Percentiles rank a stretch among this genome's conserved stretches.
These are phyloP conservation scores for Erethizon dorsatum DNA, from an alignment of 2,797 vertebrate genomes.

Conservation along the genomic window DNA sequence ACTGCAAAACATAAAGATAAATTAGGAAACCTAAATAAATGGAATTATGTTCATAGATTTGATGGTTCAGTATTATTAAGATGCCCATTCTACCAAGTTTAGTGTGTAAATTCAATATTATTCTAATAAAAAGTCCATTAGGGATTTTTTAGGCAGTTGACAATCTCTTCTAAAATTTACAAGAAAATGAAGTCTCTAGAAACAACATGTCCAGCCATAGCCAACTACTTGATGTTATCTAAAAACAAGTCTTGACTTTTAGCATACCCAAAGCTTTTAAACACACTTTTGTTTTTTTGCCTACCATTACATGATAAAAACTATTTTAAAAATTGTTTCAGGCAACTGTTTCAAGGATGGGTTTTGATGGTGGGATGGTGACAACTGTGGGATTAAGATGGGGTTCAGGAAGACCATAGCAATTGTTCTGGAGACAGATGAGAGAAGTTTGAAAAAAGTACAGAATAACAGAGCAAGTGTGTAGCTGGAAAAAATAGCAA, in stretches of 20 bases:
- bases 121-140: background rate
- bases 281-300: background rate
- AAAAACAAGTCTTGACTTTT: background rate
- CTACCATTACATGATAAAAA: background rate
- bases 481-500: background rate
- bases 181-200: background rate
- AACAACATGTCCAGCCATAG: background rate
- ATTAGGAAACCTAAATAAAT: background rate
- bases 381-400: background rate
- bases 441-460: background rate
- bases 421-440: background rate
- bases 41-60: background rate
- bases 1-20: background rate
- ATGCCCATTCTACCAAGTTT: background rate
- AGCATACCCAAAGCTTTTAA: background rate
- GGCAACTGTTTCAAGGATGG: background rate
- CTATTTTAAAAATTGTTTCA: constrained; percentile 27
- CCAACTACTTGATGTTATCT: background rate
- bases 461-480: background rate
- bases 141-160: background rate
- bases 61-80: background rate
- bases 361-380: background rate
- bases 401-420: background rate
- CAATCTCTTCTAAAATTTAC: background rate
- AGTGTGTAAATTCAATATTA: background rate